phyloP scores from a whole-genome alignment of 2,113 vertebrate species.

The Leucopsar rothschildi region DNA sequence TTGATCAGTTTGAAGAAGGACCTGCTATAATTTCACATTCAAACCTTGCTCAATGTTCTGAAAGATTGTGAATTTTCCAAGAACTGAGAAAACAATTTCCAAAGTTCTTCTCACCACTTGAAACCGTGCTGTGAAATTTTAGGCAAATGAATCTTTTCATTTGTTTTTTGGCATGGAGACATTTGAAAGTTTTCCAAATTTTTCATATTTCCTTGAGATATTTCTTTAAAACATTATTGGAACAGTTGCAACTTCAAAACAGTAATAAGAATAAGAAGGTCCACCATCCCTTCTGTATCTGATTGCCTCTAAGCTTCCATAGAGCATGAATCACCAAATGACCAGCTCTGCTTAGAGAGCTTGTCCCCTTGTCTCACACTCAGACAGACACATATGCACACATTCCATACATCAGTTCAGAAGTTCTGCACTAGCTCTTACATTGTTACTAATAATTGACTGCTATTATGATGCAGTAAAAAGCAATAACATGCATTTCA shows the following conservation, averaged over 20 bases:
- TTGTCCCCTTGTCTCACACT: neutral
- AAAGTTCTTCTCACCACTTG: neutral
- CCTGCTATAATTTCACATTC: neutral
- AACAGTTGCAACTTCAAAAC: neutral
- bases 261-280: neutral
- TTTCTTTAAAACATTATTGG: neutral
- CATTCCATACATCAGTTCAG: neutral
- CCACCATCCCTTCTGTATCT: too few relatives aligned
- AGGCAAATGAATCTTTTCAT: neutral
- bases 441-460: neutral
- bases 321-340: neutral
- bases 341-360: neutral
- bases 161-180: neutral
- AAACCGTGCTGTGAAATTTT: neutral
- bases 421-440: neutral
- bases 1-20: neutral
- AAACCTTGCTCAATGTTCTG: neutral
- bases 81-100: neutral
- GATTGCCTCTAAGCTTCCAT: neutral
- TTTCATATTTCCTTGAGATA: neutral
- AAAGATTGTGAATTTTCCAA: neutral
- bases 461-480: neutral
- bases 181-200: neutral
- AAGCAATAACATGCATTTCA: neutral
- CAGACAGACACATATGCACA: neutral